Evolutionary conservation across 2,888 invertebrate genomes (phyloP), one percentile per base, ranked within the genome.

Genomic region (Fragum fragum): DNA sequence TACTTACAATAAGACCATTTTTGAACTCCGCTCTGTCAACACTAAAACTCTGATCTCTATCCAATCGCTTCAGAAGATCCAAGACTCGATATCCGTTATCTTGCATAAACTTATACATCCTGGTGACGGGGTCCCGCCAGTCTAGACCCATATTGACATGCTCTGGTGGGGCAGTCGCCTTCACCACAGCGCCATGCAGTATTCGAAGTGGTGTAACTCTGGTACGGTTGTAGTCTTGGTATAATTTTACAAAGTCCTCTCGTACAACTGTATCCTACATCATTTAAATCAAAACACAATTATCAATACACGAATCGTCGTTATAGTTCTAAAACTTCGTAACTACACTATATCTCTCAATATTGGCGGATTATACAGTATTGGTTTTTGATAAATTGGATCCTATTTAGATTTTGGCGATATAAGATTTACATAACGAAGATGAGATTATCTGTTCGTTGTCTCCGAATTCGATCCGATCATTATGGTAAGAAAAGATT

Each of bases 21-120:
- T 88, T 89, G 70, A 92, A 92, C 73, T 92, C 92, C 0, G 82
- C 69, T 61, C 90, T 84, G 66, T 89, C 90, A 6, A 92, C 87
- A 72, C 88, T 88, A 75, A 88, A 86, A 74, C 87, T 90, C 29
- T 86, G 80, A 75, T 92, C 92, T 53, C 85, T 87, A 55, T 92
- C 91, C 42, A 91, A 80, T 47, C 90, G 75, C 59, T 90, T 90
- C 85, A 92, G 89, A 18, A 92, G 80, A 76, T 92, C 92, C 23
- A 92, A 87, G 1, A 91, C 91, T 23, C 92, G 79, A 70, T 90
- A 89, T 18, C 90, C 90, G 70, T 89, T 81, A 23, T 88, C 88
- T 71, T 87, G 88, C 90, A 92, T 91, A 81, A 87, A 90, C 63
- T 91, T 88, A 74, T 87, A 91, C 82, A 91, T 81, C 26, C 89